Evolutionary conservation across 2,113 vertebrate genomes (phyloP).

Genomic region (Entosphenus tridentatus): DNA sequence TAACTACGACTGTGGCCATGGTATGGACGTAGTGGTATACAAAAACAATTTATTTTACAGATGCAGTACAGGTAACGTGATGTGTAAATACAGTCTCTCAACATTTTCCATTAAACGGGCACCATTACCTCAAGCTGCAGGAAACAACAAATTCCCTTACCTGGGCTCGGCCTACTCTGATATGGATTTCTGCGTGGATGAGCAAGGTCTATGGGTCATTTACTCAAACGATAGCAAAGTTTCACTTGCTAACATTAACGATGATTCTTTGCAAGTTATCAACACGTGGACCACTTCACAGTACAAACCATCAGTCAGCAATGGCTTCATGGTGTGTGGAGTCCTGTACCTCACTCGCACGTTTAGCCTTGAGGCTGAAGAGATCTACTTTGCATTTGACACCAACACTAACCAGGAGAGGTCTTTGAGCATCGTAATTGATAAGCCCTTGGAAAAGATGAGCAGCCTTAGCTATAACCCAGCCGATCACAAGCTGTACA

Average conservation of each 20-base stretch:
- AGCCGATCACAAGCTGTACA: constrained; percentile 34
- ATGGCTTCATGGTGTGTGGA: constrained; percentile 69
- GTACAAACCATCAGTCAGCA: constrained; percentile 40
- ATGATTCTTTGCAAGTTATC: constrained; percentile 51
- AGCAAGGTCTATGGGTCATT: constrained; percentile 77
- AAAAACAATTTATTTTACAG: constrained; percentile 18
- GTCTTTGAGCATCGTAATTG: constrained; percentile 20
- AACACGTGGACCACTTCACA: constrained; percentile 49
- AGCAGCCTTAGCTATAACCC: constrained; percentile 31
- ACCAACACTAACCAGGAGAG: constrained; percentile 28
- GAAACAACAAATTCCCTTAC: constrained; percentile 15
- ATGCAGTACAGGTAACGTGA: constrained; percentile 12
- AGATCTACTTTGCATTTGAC: constrained; percentile 65
- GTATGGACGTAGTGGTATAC: constrained; percentile 15
- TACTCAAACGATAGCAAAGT: constrained; percentile 75
- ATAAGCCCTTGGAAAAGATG: constrained; percentile 25
- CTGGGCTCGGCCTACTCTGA: constrained; percentile 24
- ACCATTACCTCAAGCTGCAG: constrained; percentile 10
- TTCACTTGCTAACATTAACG: constrained; percentile 71
- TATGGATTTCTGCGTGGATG: constrained; percentile 37
- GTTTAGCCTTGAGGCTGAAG: constrained; percentile 24
- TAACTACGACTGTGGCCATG: constrained; percentile 11
- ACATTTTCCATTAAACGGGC: constrained; percentile 7
- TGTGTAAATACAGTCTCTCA: constrained; percentile 15
- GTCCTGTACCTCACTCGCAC: constrained; percentile 53